Evolutionary conservation across 2,888 invertebrate species (phyloP).

Genomic region (Eupithecia subumbrata): DNA sequence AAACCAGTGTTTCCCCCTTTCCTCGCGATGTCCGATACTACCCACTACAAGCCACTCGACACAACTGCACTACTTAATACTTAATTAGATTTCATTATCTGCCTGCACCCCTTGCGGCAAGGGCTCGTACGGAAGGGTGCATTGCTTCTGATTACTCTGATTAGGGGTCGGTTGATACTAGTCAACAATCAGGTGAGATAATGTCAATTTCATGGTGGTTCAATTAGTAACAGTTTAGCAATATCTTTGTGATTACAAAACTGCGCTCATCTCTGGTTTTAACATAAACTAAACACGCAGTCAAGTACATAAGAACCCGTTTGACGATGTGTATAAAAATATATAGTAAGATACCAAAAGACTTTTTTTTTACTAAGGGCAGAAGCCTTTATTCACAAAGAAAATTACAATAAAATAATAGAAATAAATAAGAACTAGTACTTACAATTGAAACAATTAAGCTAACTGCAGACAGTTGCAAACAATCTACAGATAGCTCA

Average conservation of each 20-base stretch:
- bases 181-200: constrained; percentile 3
- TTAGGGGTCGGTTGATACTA: constrained; percentile 17
- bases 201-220: neutral
- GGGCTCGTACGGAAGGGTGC: constrained; percentile 11
- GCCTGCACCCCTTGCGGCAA: neutral
- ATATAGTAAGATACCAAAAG: no score
- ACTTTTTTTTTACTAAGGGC: no score
- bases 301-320: no score
- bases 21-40: constrained; percentile 9
- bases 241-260: neutral
- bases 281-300: no score
- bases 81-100: constrained; percentile 39
- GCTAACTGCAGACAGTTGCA: no score
- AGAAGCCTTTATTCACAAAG: no score
- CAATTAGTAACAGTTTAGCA: neutral
- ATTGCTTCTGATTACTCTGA: constrained; percentile 14
- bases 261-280: neutral
- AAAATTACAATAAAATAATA: no score
- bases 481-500: no score
- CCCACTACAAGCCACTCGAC: constrained; percentile 30
- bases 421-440: no score
- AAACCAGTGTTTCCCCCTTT: no score
- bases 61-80: constrained; percentile 11
- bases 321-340: no score
- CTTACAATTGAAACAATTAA: no score